Conservation (phyloP, 2,797 vertebrate species). For the Spinibarbus caldwelli region DNA sequence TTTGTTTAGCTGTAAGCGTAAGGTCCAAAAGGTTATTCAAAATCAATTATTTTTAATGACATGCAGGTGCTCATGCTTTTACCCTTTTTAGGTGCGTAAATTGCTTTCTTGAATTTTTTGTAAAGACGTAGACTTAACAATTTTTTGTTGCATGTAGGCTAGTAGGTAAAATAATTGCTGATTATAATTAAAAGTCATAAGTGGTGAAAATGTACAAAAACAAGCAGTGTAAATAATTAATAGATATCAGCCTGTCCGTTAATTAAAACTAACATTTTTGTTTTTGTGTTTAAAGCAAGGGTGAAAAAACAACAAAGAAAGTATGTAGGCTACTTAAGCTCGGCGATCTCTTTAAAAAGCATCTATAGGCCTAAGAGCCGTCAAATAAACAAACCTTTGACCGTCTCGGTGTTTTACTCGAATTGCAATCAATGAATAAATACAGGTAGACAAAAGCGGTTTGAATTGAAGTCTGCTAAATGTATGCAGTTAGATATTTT, state of each 20-base stretch:
- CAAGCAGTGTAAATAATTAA: not conserved
- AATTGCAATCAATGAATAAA: not conserved
- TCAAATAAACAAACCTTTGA: not conserved
- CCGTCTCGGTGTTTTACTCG: not conserved
- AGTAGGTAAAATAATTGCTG: no score
- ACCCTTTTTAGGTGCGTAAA: not conserved
- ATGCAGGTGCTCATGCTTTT: not conserved
- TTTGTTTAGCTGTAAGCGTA: not conserved
- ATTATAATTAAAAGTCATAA: not conserved
- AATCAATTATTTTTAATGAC: slow-evolving; percentile 18
- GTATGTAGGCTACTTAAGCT: not conserved
- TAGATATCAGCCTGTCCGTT: not conserved
- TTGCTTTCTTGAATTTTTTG: not conserved
- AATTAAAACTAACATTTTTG: not conserved
- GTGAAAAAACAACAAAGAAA: not conserved
- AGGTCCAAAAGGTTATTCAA: not conserved
- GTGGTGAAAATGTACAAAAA: not conserved
- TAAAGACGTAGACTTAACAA: not conserved
- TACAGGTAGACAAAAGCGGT: not conserved
- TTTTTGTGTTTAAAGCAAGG: not conserved
- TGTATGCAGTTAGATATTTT: not conserved
- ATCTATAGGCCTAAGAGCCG: not conserved
- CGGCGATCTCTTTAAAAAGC: not conserved
- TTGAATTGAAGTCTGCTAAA: not conserved
- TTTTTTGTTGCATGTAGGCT: no score